Evolutionary conservation across 2,797 vertebrate species (phyloP).

Genomic region (Megaceryle alcyon): DNA sequence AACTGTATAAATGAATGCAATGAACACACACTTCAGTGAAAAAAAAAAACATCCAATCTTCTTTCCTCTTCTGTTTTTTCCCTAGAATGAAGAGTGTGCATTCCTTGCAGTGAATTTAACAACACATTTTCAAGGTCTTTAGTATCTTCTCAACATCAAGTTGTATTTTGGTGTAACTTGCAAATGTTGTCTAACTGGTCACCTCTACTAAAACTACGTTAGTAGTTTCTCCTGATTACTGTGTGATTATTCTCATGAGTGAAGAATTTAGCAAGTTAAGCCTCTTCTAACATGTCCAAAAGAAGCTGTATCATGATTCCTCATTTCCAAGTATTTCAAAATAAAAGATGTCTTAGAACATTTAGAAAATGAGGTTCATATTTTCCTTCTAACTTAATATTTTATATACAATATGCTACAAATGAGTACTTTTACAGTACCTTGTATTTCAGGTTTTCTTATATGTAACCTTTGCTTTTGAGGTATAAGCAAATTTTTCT

Average conservation of each 20-base stretch:
- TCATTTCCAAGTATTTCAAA: neutral
- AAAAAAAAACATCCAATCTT: neutral
- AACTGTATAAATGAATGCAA: neutral
- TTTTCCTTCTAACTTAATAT: neutral
- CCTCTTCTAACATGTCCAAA: neutral
- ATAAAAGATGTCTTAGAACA: neutral
- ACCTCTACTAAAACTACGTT: neutral
- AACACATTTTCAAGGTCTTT: neutral
- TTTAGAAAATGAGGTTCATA: neutral
- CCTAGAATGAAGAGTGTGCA: conserved; percentile 47
- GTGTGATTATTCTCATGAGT: neutral
- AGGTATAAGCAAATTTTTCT: neutral
- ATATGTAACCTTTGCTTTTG: neutral
- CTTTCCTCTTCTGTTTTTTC: conserved; percentile 24
- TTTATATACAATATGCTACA: neutral
- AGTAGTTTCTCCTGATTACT: neutral
- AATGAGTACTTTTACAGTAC: neutral
- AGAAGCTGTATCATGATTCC: neutral
- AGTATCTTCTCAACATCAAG: neutral
- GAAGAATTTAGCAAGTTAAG: neutral
- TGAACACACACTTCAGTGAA: neutral
- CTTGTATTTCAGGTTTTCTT: neutral
- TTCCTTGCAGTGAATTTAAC: conserved; percentile 2
- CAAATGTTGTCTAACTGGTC: neutral
- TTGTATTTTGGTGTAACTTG: neutral